phyloP scores from a whole-genome alignment of 2,797 vertebrate species.

The Sebastes kiyomatsui region DNA sequence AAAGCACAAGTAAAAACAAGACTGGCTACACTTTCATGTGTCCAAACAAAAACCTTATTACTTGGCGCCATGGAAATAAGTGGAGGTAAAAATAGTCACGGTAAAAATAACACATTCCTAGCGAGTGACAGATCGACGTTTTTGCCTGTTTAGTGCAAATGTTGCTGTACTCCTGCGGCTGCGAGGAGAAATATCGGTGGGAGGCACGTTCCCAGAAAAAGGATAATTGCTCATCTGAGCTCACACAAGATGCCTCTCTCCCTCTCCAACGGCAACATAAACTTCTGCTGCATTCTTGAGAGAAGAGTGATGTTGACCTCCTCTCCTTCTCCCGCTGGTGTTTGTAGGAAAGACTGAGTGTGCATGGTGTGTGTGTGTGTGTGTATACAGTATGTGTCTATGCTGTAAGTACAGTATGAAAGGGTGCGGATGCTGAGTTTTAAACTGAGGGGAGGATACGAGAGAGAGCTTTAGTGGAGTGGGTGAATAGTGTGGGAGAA shows the following conservation, averaged over 20 bases:
- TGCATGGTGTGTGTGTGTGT: neutral
- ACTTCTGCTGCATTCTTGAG: conserved; percentile 72
- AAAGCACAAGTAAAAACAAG: conserved; percentile 41
- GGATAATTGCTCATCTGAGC: conserved; percentile 81
- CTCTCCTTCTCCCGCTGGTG: conserved; percentile 47
- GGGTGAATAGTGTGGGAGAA: conserved; percentile 59
- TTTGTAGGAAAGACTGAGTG: conserved; percentile 40
- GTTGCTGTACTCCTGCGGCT: conserved; percentile 67
- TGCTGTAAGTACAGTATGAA: neutral
- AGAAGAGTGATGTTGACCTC: conserved; percentile 75
- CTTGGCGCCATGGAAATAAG: conserved; percentile 67
- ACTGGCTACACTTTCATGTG: conserved; percentile 53
- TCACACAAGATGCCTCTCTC: conserved; percentile 73
- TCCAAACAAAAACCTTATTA: conserved; percentile 67
- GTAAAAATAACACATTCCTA: conserved; percentile 77
- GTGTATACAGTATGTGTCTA: neutral
- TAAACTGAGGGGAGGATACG: conserved; percentile 13
- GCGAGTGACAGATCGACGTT: conserved; percentile 66
- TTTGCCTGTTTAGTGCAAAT: conserved; percentile 71
- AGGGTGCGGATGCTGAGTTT: conserved; percentile 10
- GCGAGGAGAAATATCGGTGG: conserved; percentile 67
- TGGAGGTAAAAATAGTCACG: conserved; percentile 75
- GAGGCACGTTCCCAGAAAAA: conserved; percentile 75
- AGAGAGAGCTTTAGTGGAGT: conserved; percentile 34
- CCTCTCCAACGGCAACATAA: conserved; percentile 76